Evolutionary conservation across 2,888 invertebrate genomes (phyloP), one percentile per base, ranked within the genome.

Genomic region (Xestia ashworthii): DNA sequence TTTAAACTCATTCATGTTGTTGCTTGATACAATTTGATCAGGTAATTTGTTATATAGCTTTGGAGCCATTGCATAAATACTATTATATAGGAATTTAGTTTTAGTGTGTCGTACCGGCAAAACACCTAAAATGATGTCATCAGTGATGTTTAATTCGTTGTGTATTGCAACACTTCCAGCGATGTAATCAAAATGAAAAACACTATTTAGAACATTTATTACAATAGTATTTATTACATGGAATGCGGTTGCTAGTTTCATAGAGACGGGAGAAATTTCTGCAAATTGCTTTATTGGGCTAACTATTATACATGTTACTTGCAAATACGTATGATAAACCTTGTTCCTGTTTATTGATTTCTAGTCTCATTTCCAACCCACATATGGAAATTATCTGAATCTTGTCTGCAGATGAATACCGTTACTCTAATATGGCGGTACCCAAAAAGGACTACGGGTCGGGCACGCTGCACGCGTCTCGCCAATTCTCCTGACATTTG

Each of bases 401-500:
- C 82, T 79, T 44, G 41, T 73, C 53, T 53, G n/a, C 8, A 14
- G 53, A 58, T 74, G 46, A n/a, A 69, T 74, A 72, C 74, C 50
- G 69, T 71, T 74, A 69, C 14, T 71, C 22, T 67, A 46, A 72
- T 72, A 74, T 25, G 58, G 66, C 74, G 71, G 86, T 86, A 86
- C 86, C 86, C 82, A 81, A 89, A 89, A 90, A 83, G 77, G 87
- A 85, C 76, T 84, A 48, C 69, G 71, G 69, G 73, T 58, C 87
- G 84, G 89, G 92, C 92, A 91, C 91, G 64, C 85, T 90, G 87
- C 80, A 82, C 81, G 82, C 87, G 87, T 88, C 88, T 85, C 85
- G 87, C 88, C 84, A 87, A 87, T 87, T 90, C 71, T 84, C 84
- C 81, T 87, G 87, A 84, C 88, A 86, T 89, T 90, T 82, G 72